phyloP scores from a whole-genome alignment of 2,113 vertebrate species.

The Grallaria varia region DNA sequence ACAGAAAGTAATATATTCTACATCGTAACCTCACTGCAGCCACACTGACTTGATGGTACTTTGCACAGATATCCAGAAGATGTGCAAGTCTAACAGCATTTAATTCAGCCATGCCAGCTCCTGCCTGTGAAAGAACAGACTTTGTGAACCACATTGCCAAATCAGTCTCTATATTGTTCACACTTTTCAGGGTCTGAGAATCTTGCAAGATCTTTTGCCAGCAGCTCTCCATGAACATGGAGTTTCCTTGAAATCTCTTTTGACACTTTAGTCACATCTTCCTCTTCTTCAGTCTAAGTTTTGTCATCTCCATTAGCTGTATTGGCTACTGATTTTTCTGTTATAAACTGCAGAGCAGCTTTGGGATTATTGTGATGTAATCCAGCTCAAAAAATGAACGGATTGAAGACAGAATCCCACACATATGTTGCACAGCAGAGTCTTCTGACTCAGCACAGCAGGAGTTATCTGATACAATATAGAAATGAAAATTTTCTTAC shows the following conservation, averaged over 20 bases:
- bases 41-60: neutral
- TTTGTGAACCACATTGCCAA: neutral
- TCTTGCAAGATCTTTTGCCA: neutral
- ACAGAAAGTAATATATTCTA: neutral
- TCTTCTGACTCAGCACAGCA: constrained; percentile 57
- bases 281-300: neutral
- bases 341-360: neutral
- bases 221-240: neutral
- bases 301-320: neutral
- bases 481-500: constrained; percentile 27
- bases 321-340: neutral
- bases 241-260: neutral
- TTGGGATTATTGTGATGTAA: neutral
- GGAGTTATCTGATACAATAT: neutral
- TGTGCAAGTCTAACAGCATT: constrained; percentile 26
- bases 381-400: constrained; percentile 14
- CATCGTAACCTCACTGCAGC: neutral
- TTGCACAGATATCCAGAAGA: neutral
- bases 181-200: constrained; percentile 14
- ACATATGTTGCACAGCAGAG: constrained; percentile 26
- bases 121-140: constrained; percentile 11
- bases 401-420: constrained; percentile 44
- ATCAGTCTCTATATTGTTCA: constrained; percentile 6
- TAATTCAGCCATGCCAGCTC: constrained; percentile 7
- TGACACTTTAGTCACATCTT: neutral